Percentiles rank a stretch among this genome's conserved stretches.
Conservation (phyloP, 2,888 invertebrate genomes). For the Hyalella azteca region DNA sequence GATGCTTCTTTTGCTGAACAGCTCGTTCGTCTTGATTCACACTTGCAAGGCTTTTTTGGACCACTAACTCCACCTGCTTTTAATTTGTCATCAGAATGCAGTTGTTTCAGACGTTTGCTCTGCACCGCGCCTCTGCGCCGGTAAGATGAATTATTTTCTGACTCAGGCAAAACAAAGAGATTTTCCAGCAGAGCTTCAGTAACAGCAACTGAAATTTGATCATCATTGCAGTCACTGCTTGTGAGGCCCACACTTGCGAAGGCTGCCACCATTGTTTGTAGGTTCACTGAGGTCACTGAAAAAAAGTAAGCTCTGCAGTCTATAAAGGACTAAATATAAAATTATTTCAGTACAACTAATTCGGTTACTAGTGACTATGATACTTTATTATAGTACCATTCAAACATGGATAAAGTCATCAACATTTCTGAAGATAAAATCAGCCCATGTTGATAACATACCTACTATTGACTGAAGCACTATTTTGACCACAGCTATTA, state of each 20-base stretch:
- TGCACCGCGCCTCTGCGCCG: neutral
- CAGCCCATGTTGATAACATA: no score
- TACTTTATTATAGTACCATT: no score
- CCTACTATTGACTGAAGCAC: no score
- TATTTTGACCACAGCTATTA: no score
- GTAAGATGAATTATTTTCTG: neutral
- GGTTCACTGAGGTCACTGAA: neutral
- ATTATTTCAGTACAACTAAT: no score
- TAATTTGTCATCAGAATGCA: neutral
- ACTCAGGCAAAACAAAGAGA: neutral
- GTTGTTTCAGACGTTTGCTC: neutral
- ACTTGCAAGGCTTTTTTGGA: neutral
- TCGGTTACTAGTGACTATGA: no score
- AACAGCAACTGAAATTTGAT: neutral
- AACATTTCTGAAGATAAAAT: no score
- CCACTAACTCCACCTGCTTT: neutral
- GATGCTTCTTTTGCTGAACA: neutral
- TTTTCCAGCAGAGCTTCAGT: neutral
- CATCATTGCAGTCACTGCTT: constrained; percentile 34
- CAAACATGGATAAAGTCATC: no score
- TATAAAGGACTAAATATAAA: no score
- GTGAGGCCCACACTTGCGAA: constrained; percentile 14
- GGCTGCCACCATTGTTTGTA: constrained; percentile 28
- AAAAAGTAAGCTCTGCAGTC: no score
- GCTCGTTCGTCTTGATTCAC: neutral